phyloP scores from a whole-genome alignment of 2,797 vertebrate genomes.

The Antrozous pallidus region DNA sequence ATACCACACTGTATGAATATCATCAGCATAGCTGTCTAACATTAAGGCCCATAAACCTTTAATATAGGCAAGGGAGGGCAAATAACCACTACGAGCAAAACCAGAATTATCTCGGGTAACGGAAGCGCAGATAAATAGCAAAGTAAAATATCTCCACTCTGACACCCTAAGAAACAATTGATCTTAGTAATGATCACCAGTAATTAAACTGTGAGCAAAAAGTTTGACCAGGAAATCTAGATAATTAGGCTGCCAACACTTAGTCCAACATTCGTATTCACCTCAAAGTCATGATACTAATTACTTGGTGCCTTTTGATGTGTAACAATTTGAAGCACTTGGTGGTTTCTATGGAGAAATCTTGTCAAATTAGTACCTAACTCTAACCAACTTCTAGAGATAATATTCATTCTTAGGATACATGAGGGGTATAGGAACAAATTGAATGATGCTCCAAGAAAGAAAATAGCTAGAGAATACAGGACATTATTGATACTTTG shows the following conservation, averaged over 20 bases:
- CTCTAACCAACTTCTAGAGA: background rate
- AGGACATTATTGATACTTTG: background rate
- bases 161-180: background rate
- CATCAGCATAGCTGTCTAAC: background rate
- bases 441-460: background rate
- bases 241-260: background rate
- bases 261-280: background rate
- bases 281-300: background rate
- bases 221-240: background rate
- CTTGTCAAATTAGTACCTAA: background rate
- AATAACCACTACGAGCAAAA: background rate
- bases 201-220: background rate
- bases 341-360: background rate
- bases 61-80: background rate
- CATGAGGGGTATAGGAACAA: background rate
- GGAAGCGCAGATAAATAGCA: background rate
- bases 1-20: background rate
- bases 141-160: background rate
- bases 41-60: fast-evolving
- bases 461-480: background rate
- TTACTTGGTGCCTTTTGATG: background rate
- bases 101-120: background rate
- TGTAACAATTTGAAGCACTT: background rate
- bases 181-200: background rate
- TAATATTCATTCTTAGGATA: background rate